Conservation (phyloP, 1,140 invertebrate genomes). For the Bathynomus jamesi region DNA sequence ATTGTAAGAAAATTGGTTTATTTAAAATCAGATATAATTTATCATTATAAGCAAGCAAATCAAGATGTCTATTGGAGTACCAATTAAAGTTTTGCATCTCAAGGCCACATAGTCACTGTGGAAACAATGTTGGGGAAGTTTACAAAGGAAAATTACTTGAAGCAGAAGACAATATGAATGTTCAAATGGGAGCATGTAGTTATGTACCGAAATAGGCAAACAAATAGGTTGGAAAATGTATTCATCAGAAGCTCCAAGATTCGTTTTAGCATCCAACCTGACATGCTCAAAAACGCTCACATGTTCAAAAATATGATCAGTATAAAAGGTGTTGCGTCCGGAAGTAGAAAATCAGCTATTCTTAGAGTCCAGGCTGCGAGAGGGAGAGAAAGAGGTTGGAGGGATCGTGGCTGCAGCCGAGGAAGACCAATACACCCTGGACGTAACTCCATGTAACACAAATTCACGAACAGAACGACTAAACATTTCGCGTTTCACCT, state of each 20-base stretch:
- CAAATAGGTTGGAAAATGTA: conserved; percentile 91
- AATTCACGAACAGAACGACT: too few species aligned
- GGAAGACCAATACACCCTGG: too few species aligned
- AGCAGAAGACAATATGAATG: conserved; percentile 98
- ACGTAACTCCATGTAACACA: too few species aligned
- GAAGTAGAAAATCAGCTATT: conserved; percentile 91
- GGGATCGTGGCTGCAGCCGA: too few species aligned
- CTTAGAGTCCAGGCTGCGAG: conserved; percentile 87
- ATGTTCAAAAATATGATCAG: conserved; percentile 90
- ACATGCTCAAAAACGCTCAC: conserved; percentile 97
- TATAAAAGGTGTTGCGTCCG: conserved; percentile 46
- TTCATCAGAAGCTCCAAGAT: conserved; percentile 98
- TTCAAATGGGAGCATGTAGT: conserved; percentile 48
- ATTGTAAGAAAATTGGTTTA: too few species aligned
- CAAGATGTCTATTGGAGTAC: conserved; percentile 71
- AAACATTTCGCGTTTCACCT: too few species aligned
- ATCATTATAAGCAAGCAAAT: too few species aligned
- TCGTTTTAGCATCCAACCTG: conserved; percentile 95
- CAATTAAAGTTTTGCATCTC: conserved; percentile 98
- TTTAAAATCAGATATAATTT: too few species aligned
- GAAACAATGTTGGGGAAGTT: conserved; percentile 98
- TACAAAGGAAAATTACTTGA: conserved; percentile 97
- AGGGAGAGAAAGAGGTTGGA: too few species aligned
- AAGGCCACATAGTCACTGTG: conserved; percentile 96
- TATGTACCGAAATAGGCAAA: conserved; percentile 73